phyloP scores from a whole-genome alignment of 2,888 invertebrate genomes.

The Gasteruption jaculator region DNA sequence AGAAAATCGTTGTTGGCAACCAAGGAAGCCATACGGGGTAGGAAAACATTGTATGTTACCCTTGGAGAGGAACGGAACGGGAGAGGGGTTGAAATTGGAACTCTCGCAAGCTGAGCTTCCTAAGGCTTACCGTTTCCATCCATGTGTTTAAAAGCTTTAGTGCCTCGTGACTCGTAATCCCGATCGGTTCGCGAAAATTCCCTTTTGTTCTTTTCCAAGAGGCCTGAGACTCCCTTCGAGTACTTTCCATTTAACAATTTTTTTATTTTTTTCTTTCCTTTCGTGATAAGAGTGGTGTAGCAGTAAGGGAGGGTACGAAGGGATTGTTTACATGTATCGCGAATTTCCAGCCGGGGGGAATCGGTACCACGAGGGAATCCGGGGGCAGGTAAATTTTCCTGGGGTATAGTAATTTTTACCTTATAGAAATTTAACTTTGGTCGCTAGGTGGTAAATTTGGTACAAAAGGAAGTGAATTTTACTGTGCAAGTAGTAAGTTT shows the following conservation, averaged over 20 bases:
- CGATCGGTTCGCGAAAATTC: too few species aligned
- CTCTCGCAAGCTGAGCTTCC: conserved; percentile 24
- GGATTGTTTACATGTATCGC: too few species aligned
- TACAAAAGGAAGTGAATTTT: too few species aligned
- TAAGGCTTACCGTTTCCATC: conserved; percentile 38
- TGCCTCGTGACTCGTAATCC: conserved; percentile 45
- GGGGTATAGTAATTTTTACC: too few species aligned
- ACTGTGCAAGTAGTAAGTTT: too few species aligned
- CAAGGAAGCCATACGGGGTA: neutral
- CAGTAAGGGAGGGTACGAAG: neutral
- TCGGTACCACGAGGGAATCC: conserved; percentile 6
- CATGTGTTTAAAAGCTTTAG: conserved; percentile 44
- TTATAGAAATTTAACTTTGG: too few species aligned
- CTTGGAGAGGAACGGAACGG: conserved; percentile 3
- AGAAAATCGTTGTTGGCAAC: neutral
- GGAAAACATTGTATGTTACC: neutral
- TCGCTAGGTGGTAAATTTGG: too few species aligned
- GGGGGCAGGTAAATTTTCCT: too few species aligned
- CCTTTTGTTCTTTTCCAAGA: conserved; percentile 25
- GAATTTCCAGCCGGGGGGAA: too few species aligned
- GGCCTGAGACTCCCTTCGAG: conserved; percentile 8
- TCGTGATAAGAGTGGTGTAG: neutral
- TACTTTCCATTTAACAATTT: conserved; percentile 9
- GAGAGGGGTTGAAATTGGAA: conserved; percentile 20
- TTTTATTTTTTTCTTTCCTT: neutral